Conservation (phyloP, 2,888 invertebrate species). For the Tetragonisca angustula region DNA sequence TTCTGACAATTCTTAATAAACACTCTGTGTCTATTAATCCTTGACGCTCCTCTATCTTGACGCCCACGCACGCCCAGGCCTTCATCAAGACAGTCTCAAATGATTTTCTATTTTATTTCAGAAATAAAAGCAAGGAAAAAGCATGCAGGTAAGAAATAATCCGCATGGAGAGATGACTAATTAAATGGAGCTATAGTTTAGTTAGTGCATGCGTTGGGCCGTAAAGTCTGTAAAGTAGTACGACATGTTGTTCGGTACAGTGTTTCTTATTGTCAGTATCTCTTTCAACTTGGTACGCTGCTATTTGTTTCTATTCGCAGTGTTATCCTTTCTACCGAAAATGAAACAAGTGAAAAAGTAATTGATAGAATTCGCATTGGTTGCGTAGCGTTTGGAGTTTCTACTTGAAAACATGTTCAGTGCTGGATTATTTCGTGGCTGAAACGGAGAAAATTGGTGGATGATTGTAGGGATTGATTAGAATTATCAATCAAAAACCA, state of each 20-base stretch:
- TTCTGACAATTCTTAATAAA: slow-evolving; percentile 5
- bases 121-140: slow-evolving; percentile 91
- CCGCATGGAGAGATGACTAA: slow-evolving; percentile 55
- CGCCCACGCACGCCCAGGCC: slow-evolving; percentile 23
- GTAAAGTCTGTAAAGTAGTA: slow-evolving; percentile 24
- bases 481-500: no score
- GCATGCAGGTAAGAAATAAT: slow-evolving; percentile 86
- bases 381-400: not conserved
- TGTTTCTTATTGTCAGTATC: slow-evolving; percentile 5
- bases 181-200: slow-evolving; percentile 49
- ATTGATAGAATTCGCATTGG: not conserved
- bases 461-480: no score
- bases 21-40: not conserved
- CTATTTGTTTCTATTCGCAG: not conserved
- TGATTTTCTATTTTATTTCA: slow-evolving; percentile 84
- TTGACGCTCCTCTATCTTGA: slow-evolving; percentile 1
- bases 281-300: slow-evolving; percentile 5
- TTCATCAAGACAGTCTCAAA: slow-evolving; percentile 59
- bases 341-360: not conserved
- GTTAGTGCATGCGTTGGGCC: slow-evolving; percentile 46
- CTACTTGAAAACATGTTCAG: not conserved
- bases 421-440: not conserved
- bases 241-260: slow-evolving; percentile 27
- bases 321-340: not conserved
- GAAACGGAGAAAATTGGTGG: slow-evolving; percentile 15